A percentile compares a stretch with the other conserved stretches of the same genome.
These are phyloP conservation scores for Aphidoletes aphidimyza DNA, from an alignment of 2,888 invertebrate genomes.

Conservation along the genomic window DNA sequence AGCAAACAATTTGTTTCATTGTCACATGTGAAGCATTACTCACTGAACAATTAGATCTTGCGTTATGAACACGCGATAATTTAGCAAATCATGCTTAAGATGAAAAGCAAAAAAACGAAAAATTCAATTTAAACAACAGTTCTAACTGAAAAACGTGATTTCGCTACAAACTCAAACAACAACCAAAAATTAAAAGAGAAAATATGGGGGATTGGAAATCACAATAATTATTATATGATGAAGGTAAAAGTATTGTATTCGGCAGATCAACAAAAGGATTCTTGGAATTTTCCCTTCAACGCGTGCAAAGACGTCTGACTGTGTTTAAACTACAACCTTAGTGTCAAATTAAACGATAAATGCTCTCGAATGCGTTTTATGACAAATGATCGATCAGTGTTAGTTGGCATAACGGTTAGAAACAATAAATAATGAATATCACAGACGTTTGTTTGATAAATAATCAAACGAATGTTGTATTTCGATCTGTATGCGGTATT, in stretches of 20 bases:
- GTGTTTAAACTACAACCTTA: neutral
- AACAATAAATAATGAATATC: no score
- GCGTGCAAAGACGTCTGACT: neutral
- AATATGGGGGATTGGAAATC: neutral
- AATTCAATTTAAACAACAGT: neutral
- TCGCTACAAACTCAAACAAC: neutral
- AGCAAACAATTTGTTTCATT: neutral
- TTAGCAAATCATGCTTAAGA: neutral
- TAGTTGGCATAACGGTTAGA: no score
- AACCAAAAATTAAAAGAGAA: no score
- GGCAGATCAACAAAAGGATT: neutral
- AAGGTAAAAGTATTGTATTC: conserved; percentile 13
- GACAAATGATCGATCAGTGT: no score
- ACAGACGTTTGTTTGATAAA: no score
- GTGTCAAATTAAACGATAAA: no score
- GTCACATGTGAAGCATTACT: no score
- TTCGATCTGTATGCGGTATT: no score
- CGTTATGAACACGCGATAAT: neutral
- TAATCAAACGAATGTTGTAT: no score
- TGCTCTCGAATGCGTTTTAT: no score
- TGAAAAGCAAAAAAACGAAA: neutral
- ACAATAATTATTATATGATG: neutral
- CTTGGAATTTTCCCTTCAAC: neutral
- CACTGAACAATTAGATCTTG: no score
- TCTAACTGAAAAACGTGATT: neutral